Conservation (phyloP, 1,140 invertebrate species). For the Latrodectus geometricus region DNA sequence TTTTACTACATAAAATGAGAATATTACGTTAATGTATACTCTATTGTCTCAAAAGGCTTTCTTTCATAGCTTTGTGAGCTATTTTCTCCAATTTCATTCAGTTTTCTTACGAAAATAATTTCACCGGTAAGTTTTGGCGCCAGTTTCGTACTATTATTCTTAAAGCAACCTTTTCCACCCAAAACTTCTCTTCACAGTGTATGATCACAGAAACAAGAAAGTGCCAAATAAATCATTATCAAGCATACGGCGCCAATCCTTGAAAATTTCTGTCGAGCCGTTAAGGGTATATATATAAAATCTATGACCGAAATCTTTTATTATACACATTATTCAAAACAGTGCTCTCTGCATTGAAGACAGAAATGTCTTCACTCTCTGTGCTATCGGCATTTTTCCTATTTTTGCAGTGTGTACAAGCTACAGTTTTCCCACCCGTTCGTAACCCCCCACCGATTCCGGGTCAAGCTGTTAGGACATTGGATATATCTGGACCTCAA, state of each 20-base stretch:
- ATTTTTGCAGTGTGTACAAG: conserved; percentile 6
- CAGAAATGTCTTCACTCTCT: conserved; percentile 32
- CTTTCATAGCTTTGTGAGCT: too few relatives aligned
- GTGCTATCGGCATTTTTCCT: conserved; percentile 6
- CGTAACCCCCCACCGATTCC: conserved; percentile 43
- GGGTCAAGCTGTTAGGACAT: conserved; percentile 27
- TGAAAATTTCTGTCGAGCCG: conserved; percentile 51
- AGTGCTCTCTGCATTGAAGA: conserved; percentile 32
- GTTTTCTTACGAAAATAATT: background rate
- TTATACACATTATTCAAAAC: conserved; percentile 11
- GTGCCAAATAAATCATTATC: conserved; percentile 61
- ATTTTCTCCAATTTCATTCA: background rate
- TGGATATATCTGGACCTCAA: conserved; percentile 33
- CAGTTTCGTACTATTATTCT: background rate
- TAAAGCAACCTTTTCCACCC: conserved; percentile 39
- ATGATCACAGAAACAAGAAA: conserved; percentile 57
- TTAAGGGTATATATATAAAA: conserved; percentile 57
- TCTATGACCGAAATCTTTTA: conserved; percentile 38
- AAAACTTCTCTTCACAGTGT: conserved; percentile 55
- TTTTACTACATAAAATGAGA: too few relatives aligned
- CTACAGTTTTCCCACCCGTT: conserved; percentile 32
- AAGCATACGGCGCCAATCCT: conserved; percentile 58
- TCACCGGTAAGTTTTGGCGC: conserved; percentile 7
- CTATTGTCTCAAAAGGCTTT: too few relatives aligned
- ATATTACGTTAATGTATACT: too few relatives aligned